Evolutionary conservation across 2,797 vertebrate species (phyloP).

Genomic region (Acanthis flammea): DNA sequence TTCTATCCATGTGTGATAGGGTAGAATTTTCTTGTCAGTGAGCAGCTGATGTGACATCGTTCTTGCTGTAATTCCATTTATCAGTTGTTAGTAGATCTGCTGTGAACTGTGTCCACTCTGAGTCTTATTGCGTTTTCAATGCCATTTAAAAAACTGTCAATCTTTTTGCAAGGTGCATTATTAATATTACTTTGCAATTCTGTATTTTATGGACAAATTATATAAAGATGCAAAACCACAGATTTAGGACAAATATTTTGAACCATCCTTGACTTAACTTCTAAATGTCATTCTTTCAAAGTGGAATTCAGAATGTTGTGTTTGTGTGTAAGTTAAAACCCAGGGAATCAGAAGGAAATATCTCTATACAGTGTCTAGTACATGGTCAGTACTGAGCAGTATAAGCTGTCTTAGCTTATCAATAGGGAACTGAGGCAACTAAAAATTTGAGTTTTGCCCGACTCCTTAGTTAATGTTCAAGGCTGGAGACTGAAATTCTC

Average conservation of each 20-base stretch:
- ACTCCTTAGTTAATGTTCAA: neutral
- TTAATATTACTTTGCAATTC: neutral
- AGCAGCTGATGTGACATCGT: neutral
- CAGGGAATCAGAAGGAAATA: neutral
- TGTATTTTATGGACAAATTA: neutral
- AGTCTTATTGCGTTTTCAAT: neutral
- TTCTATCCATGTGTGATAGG: neutral
- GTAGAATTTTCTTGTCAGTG: constrained; percentile 56
- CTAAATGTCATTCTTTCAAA: neutral
- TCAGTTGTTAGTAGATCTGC: neutral
- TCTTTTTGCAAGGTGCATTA: neutral
- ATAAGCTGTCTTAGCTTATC: neutral
- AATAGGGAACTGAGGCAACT: neutral
- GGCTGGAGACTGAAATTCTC: neutral
- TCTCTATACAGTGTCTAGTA: neutral
- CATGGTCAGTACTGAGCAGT: neutral
- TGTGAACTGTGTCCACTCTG: neutral
- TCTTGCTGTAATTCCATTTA: neutral
- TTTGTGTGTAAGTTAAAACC: neutral
- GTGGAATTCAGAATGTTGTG: neutral
- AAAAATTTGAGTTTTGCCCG: neutral
- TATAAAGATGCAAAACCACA: neutral
- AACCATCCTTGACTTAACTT: neutral
- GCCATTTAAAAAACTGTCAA: neutral
- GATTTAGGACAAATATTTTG: neutral